Conservation (phyloP, 2,888 invertebrate species). For the Agrotis puta region DNA sequence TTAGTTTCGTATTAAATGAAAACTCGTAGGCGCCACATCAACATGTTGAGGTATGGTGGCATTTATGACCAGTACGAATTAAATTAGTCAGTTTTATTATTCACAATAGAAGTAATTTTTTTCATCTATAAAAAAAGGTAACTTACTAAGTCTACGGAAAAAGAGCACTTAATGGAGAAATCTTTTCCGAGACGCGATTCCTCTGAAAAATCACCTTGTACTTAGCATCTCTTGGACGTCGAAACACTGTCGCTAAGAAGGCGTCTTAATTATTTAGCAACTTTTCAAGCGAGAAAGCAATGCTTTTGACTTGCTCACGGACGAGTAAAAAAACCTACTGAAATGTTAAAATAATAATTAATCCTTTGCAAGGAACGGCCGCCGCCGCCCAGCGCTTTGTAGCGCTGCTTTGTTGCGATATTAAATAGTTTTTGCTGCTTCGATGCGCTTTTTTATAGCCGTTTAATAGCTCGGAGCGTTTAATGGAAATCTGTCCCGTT, state of each 20-base stretch:
- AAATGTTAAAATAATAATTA: conserved; percentile 91
- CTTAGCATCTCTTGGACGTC: conserved; percentile 78
- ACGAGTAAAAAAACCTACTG: conserved; percentile 85
- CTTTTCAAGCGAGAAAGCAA: conserved; percentile 88
- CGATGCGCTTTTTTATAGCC: conserved; percentile 81
- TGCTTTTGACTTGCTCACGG: conserved; percentile 88
- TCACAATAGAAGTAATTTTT: too few relatives aligned
- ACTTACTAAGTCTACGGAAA: conserved; percentile 52
- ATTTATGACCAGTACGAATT: too few relatives aligned
- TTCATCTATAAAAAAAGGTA: conserved; percentile 24
- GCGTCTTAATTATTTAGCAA: conserved; percentile 89
- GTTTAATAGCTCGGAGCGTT: conserved; percentile 72
- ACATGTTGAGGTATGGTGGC: too few relatives aligned
- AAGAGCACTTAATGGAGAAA: conserved; percentile 66
- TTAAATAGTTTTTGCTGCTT: conserved; percentile 89
- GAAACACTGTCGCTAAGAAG: conserved; percentile 85
- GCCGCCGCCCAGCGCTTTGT: conserved; percentile 76
- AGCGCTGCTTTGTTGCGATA: conserved; percentile 84
- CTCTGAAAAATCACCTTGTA: conserved; percentile 76
- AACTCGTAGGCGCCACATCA: too few relatives aligned
- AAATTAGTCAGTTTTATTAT: too few relatives aligned
- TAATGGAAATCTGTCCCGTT: conserved; percentile 65
- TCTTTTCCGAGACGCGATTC: conserved; percentile 53
- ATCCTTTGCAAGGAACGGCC: conserved; percentile 83
- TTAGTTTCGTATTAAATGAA: background rate